Conservation (phyloP, 2,797 vertebrate genomes). For the Molossus molossus region DNA sequence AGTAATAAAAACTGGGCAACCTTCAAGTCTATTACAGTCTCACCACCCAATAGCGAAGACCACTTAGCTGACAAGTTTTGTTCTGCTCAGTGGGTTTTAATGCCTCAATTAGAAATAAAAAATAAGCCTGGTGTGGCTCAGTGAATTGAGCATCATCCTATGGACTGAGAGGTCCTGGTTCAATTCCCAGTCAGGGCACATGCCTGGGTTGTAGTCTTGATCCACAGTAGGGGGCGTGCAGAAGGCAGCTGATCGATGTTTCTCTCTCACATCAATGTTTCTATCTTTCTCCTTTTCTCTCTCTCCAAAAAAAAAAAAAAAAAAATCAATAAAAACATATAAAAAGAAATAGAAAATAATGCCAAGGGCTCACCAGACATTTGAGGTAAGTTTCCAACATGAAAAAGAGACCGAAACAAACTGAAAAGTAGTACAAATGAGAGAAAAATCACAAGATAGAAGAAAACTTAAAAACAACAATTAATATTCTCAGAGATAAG, state of each 20-base stretch:
- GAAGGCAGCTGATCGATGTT: too few species aligned
- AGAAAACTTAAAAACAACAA: conserved; percentile 16
- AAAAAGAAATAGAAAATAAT: conserved; percentile 27
- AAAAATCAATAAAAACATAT: too few species aligned
- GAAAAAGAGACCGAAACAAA: conserved; percentile 12
- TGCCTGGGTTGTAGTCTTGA: too few species aligned
- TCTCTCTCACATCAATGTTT: too few species aligned
- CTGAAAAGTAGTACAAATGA: conserved; percentile 24
- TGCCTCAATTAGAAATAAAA: conserved; percentile 32
- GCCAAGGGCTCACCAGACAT: not conserved
- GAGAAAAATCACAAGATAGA: not conserved
- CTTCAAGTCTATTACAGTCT: not conserved
- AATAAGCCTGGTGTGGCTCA: not conserved
- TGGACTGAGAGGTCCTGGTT: too few species aligned
- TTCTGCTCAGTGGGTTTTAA: not conserved
- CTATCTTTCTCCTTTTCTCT: too few species aligned
- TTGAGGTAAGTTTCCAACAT: conserved; percentile 43
- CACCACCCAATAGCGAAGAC: not conserved
- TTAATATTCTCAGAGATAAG: conserved; percentile 26
- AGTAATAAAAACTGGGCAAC: conserved; percentile 39
- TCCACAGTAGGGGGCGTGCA: too few species aligned
- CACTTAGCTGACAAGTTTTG: not conserved
- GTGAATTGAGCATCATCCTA: too few species aligned
- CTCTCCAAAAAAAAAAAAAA: too few species aligned
- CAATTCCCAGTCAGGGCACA: too few species aligned